Conservation (phyloP, 2,888 invertebrate genomes). For the Branchellion lobata region DNA sequence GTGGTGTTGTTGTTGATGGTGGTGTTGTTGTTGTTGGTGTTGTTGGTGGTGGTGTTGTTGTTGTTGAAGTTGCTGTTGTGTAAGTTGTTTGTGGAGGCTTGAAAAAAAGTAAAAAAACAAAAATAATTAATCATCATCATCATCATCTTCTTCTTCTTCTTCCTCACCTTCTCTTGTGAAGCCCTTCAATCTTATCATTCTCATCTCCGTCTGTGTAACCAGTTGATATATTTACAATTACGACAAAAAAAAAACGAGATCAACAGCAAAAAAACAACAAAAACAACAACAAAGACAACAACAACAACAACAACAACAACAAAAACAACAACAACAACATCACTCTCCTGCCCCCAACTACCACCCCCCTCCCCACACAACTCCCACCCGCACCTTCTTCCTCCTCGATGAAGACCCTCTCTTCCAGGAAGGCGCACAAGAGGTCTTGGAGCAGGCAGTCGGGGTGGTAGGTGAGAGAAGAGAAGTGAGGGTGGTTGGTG, state of each 20-base stretch:
- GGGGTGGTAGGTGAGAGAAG: slow-evolving; percentile 75
- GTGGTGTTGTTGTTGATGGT: not conserved
- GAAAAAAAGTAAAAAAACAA: too few relatives aligned
- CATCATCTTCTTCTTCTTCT: not conserved
- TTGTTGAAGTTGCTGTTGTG: too few relatives aligned
- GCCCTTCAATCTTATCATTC: slow-evolving; percentile 88
- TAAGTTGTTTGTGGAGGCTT: too few relatives aligned
- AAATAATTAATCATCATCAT: too few relatives aligned
- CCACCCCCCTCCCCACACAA: too few relatives aligned
- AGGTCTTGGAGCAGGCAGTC: slow-evolving; percentile 76
- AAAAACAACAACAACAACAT: not conserved
- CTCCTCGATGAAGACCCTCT: slow-evolving; percentile 87
- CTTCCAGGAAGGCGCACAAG: slow-evolving; percentile 86
- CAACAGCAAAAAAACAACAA: not conserved
- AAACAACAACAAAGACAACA: not conserved
- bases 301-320: not conserved
- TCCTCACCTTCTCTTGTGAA: slow-evolving; percentile 77
- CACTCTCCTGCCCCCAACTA: too few relatives aligned
- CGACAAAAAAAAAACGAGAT: not conserved
- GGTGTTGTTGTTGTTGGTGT: not conserved
- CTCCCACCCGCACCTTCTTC: slow-evolving; percentile 72
- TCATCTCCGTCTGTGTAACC: slow-evolving; percentile 73
- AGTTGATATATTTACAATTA: not conserved
- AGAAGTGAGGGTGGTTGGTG: slow-evolving; percentile 54
- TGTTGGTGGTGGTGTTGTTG: too few relatives aligned